These are phyloP conservation scores for Euphydryas editha DNA, from an alignment of 2,888 invertebrate species.

Conservation along the genomic window DNA sequence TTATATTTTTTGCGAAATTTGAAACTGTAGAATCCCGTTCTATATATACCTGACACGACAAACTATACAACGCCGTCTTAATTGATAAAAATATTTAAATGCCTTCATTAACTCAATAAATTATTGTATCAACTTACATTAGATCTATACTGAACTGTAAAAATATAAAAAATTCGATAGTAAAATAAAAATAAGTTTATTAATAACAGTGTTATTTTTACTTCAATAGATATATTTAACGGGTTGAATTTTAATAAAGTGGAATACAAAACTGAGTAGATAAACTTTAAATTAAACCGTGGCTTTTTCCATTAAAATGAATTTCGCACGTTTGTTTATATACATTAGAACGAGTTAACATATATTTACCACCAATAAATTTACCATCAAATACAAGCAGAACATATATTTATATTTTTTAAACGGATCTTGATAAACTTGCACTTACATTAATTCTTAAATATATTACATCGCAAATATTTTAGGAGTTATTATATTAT, in stretches of 20 bases:
- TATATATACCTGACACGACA: slow-evolving; percentile 24
- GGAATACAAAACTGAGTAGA: not conserved
- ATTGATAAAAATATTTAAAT: slow-evolving; percentile 31
- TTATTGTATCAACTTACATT: slow-evolving; percentile 15
- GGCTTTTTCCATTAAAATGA: slow-evolving; percentile 14
- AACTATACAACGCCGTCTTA: slow-evolving; percentile 27
- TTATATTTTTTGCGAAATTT: slow-evolving; percentile 38
- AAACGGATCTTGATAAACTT: not conserved
- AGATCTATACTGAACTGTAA: not conserved
- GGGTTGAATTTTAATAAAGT: no score
- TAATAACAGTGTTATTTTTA: no score
- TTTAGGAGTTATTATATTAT: no score
- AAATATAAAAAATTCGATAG: not conserved
- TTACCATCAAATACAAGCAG: not conserved
- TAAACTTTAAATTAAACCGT: slow-evolving; percentile 2
- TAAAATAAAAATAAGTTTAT: not conserved
- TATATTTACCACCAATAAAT: slow-evolving; percentile 1
- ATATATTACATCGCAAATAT: no score
- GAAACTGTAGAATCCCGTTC: slow-evolving; percentile 32
- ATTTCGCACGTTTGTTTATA: not conserved
- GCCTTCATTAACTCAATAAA: slow-evolving; percentile 26
- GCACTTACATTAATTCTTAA: not conserved
- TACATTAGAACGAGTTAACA: not conserved
- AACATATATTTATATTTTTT: not conserved
- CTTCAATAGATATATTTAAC: no score